Evolutionary conservation across 2,797 vertebrate genomes (phyloP).

Genomic region (Chelmon rostratus): DNA sequence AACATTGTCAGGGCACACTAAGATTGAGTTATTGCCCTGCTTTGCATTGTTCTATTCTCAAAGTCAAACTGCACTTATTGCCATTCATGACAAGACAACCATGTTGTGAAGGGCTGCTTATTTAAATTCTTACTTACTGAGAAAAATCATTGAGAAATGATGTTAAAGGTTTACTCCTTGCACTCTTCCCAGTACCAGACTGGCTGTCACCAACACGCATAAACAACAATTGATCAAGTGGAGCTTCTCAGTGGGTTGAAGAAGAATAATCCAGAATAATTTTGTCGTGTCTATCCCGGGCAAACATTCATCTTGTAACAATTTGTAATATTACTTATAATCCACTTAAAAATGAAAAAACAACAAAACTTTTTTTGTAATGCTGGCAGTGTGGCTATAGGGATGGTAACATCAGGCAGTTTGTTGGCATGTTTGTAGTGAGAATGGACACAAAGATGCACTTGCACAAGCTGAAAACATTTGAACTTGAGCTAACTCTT

Average conservation of each 20-base stretch:
- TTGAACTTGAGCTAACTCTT: no score
- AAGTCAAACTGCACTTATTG: not conserved
- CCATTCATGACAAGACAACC: conserved; percentile 14
- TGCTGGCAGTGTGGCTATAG: no score
- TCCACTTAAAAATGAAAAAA: not conserved
- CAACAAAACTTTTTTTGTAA: no score
- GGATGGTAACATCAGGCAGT: no score
- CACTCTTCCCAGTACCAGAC: not conserved
- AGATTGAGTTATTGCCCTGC: not conserved
- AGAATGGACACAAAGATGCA: no score
- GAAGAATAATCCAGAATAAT: not conserved
- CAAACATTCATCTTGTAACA: not conserved
- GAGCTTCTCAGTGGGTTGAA: not conserved
- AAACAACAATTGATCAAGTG: not conserved
- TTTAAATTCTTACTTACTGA: not conserved
- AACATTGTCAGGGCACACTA: not conserved
- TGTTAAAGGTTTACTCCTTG: not conserved
- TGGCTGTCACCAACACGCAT: not conserved
- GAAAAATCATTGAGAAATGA: no score
- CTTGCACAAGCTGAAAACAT: no score
- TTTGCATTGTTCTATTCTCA: not conserved
- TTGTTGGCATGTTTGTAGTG: no score
- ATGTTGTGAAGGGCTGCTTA: not conserved
- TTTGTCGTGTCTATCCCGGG: not conserved
- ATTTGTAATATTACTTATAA: not conserved